Evolutionary conservation across 2,888 invertebrate genomes (phyloP), one percentile per base, ranked within the genome.

Genomic region (Drosophila mulleri): DNA sequence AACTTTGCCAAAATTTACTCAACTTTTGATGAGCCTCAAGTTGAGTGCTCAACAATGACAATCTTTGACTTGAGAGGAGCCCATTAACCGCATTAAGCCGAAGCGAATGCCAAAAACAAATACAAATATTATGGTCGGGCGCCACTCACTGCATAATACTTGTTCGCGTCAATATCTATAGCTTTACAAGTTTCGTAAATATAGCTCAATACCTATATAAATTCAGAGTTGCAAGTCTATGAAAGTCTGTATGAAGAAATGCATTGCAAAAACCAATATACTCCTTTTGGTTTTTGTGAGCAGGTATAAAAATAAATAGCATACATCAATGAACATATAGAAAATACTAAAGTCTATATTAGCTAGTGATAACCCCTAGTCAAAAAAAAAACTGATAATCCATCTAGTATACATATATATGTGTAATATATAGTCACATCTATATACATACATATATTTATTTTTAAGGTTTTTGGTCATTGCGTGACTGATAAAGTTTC

Each of bases 401-500:
- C 48, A 52, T 45, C 66, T 32, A 11, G 47, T 26, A 16, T 56
- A 54, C 12, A 23, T 32, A 39, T 2, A 4, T 20, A 23, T 26
- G 18, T 20, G 12, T 62, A 16, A 16, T 20, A 14, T 47, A 39
- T 5, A 18, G 14, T 37, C 37, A 37, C 37, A 37, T 37, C 37
- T 39, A 23, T 59, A 35, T 23, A 32, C 32, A n/a, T 39, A 23
- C 48, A 35, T 23, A 32, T 41, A n/a, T 63, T 39, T 52, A 37
- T 50, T 75, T 67, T 64, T 47, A 18, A 29, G 52, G 14, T 1
- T 32, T 61, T 61, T 60, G 23, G 44, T 52, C 60, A 60, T 74
- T 61, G 77, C 77, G 77, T 71, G 77, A 71, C 76, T 74, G 86
- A 85, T 84, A 84, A 82, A 67, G 58, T 59, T 82, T 80, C 53